Evolutionary conservation across 2,888 invertebrate species (phyloP).

Genomic region (Caenorhabditis sinica): DNA sequence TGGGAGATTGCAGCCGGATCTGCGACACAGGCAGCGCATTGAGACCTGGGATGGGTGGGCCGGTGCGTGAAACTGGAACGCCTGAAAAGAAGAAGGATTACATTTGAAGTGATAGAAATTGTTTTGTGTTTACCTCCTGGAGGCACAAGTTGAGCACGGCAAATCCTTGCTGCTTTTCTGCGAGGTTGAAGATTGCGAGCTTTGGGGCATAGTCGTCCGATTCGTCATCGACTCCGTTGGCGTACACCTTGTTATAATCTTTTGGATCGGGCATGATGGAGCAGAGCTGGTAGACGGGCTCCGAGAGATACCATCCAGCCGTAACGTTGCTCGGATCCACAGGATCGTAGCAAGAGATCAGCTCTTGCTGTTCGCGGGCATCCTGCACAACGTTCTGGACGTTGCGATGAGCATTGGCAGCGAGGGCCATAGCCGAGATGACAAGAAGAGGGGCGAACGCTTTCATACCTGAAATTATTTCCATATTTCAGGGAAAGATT

Average conservation of each 20-base stretch:
- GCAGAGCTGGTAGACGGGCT: constrained; percentile 33
- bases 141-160: constrained; percentile 77
- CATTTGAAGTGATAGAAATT: background rate
- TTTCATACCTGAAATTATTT: no score
- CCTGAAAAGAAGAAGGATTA: constrained; percentile 11
- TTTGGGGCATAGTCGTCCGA: constrained; percentile 33
- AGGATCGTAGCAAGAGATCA: constrained; percentile 22
- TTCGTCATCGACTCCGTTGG: constrained; percentile 21
- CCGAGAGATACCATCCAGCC: background rate
- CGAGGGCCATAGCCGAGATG: no score
- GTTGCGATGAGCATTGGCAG: background rate
- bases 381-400: constrained; percentile 14
- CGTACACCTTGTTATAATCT: background rate
- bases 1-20: constrained; percentile 72
- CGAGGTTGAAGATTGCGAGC: no score
- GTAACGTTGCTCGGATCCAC: background rate
- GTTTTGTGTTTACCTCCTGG: constrained; percentile 69
- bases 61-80: constrained; percentile 51
- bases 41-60: constrained; percentile 46
- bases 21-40: constrained; percentile 79
- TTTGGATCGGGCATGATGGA: constrained; percentile 24
- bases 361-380: background rate
- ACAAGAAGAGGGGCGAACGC: no score
- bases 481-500: no score
- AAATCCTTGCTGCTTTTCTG: no score